Evolutionary conservation across 2,113 vertebrate genomes (phyloP).

Genomic region (Porphyrio hochstetteri): DNA sequence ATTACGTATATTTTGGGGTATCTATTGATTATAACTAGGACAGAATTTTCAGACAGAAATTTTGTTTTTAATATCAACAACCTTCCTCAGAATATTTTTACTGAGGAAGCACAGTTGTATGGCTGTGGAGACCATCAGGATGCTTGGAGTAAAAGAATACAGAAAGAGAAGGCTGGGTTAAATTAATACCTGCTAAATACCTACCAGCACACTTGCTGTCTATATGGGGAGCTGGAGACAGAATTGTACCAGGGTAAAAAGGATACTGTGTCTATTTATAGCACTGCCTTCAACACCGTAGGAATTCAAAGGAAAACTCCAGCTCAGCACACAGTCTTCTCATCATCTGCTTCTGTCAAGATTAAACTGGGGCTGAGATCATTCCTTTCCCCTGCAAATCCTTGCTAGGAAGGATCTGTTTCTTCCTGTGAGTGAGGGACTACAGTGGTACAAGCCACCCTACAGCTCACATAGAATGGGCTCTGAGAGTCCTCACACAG

Average conservation of each 20-base stretch:
- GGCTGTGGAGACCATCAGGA: background rate
- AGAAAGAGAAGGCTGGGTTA: constrained; percentile 46
- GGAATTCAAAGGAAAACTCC: constrained; percentile 65
- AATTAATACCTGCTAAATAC: constrained; percentile 61
- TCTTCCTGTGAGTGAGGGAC: background rate
- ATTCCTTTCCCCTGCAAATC: constrained; percentile 8
- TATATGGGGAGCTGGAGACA: constrained; percentile 21
- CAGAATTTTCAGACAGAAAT: background rate
- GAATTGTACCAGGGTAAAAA: constrained; percentile 53
- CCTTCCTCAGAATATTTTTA: constrained; percentile 24
- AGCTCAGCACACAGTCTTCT: constrained; percentile 55
- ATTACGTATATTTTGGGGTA: background rate
- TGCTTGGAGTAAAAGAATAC: background rate
- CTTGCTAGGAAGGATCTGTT: background rate
- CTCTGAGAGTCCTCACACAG: background rate
- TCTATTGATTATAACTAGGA: background rate
- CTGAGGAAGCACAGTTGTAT: background rate
- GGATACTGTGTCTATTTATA: constrained; percentile 60
- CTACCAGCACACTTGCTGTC: constrained; percentile 45
- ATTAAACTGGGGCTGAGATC: constrained; percentile 36
- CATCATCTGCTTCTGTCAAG: constrained; percentile 55
- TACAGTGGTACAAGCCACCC: background rate
- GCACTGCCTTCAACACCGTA: constrained; percentile 42
- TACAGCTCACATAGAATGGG: background rate
- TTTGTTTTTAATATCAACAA: constrained; percentile 12